Conservation (phyloP, 2,797 vertebrate species). For the Champsocephalus esox region DNA sequence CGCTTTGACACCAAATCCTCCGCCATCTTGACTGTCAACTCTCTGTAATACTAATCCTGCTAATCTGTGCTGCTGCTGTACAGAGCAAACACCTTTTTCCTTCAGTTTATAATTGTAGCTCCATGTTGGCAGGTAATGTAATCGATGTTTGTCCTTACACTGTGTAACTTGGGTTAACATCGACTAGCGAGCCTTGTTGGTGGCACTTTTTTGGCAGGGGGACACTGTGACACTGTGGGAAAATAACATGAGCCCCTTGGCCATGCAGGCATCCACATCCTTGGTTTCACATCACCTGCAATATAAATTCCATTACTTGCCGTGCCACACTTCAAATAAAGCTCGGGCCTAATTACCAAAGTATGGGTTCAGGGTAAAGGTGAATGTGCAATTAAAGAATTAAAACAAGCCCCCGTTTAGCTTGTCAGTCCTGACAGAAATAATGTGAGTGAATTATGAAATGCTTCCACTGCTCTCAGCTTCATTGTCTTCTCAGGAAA, state of each 20-base stretch:
- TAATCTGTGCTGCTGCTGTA: too few species aligned
- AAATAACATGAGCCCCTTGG: conserved; percentile 51
- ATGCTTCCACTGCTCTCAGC: conserved; percentile 64
- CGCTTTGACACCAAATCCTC: too few species aligned
- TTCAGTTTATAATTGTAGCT: too few species aligned
- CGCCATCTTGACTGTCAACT: too few species aligned
- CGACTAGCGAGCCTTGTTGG: not conserved
- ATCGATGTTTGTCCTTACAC: too few species aligned
- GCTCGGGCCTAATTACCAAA: conserved; percentile 82
- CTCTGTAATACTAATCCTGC: too few species aligned
- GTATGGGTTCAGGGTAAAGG: conserved; percentile 82
- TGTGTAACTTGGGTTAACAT: too few species aligned
- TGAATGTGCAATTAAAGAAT: conserved; percentile 85
- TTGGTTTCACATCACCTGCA: conserved; percentile 78
- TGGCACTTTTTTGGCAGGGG: conserved; percentile 48
- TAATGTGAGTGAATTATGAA: conserved; percentile 87
- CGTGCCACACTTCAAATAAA: conserved; percentile 81
- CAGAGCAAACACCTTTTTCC: too few species aligned
- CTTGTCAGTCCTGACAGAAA: conserved; percentile 87
- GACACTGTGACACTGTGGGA: conserved; percentile 47
- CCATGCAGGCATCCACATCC: conserved; percentile 52
- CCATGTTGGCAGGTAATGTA: too few species aligned
- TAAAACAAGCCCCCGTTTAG: conserved; percentile 85
- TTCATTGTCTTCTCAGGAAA: conserved; percentile 53
- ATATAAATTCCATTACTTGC: conserved; percentile 84